Evolutionary conservation across 2,113 vertebrate genomes (phyloP), one percentile per base, ranked within the genome.

Genomic region (Indicator indicator): DNA sequence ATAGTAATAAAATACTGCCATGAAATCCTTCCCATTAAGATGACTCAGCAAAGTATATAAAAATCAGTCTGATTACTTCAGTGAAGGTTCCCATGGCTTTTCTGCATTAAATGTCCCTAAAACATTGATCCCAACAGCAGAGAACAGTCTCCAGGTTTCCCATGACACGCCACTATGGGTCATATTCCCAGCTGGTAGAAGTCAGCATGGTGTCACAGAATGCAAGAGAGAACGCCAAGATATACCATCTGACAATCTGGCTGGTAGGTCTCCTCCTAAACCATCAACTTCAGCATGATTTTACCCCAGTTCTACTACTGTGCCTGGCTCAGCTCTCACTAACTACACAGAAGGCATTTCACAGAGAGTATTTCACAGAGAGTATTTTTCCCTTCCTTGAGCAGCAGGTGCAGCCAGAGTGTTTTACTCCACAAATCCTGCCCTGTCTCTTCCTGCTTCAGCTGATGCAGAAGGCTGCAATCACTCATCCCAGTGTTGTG

Each of bases 301-400:
- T 70, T 38, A 62, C 56, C 50, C 19, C 50, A 63, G 50, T 44
- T 60, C 67, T 27, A 50, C 28, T 16, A 4, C 1, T 23, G 33
- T 2, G 17, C 20, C 75, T 17, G 28, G 59, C 72, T 80, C 7
- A 65, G 76, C 72, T 62, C 44, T 59, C 72, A 5, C 30, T 55
- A 13, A 20, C 67, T 23, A 5, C 12, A 11, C 1, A 2, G 55
- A 78, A 20, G 8, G 15, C 28, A 17, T 16, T 58, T 82, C 56
- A 28, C 1, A 2, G 55, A 2, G 13, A 90, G 33, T 26, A 17
- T n/a, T 63, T 3, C 56, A 28, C 1, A 2, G 55, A 2, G 13
- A 90, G 33, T 26, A 17, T n/a, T 63, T 3, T 4, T 48, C n/a
- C 32, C 52, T 40, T 56, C 70, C 79, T 44, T 9, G 33, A 68